Evolutionary conservation across 2,797 vertebrate species (phyloP), one percentile per base, ranked within the genome.

Genomic region (Crocidura indochinensis): DNA sequence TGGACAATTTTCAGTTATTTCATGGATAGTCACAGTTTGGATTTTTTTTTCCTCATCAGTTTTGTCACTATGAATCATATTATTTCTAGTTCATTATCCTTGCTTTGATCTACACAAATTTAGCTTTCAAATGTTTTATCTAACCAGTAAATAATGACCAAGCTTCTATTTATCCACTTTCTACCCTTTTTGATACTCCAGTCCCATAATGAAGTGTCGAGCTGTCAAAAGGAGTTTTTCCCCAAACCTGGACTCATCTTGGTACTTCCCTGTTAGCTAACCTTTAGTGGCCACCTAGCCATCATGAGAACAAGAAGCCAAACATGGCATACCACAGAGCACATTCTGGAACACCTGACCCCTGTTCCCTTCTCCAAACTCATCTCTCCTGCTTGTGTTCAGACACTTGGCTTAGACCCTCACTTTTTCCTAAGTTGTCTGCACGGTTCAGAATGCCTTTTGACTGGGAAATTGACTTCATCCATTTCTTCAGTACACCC

Each of bases 281-380:
- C 15, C n/a, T 29, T 10, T 5, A 49, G 1, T 3, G 8, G 3
- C 47, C 19, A 17, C 53, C 20, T 14, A 15, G 76, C 19, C 64
- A 38, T 29, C 1, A 4, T 38, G 7, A 74, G 81, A 46, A 83
- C 69, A 76, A 73, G 38, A 12, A 75, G 27, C 29, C 5, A 20
- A 60, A 20, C 56, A 17, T 60, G 51, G 56, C 56, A 60, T 27
- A 20, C 24, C 64, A 68, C 17, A 26, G 51, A 44, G 29, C 10
- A 19, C 20, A 31, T 5, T 10, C 24, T 26, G 8, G 7, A 19
- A 24, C 44, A 2, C 51, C 8, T 14, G 11, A 68, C 7, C 3
- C n/a, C 10, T 0, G 0, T 10, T 19, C 8, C 0, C 0, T 51
- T 62, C 22, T 22, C 24, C 38, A 44, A 1, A 29, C 67, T 29